Evolutionary conservation across 2,888 invertebrate species (phyloP).

Genomic region (Sinopyrophorus schimmeli): DNA sequence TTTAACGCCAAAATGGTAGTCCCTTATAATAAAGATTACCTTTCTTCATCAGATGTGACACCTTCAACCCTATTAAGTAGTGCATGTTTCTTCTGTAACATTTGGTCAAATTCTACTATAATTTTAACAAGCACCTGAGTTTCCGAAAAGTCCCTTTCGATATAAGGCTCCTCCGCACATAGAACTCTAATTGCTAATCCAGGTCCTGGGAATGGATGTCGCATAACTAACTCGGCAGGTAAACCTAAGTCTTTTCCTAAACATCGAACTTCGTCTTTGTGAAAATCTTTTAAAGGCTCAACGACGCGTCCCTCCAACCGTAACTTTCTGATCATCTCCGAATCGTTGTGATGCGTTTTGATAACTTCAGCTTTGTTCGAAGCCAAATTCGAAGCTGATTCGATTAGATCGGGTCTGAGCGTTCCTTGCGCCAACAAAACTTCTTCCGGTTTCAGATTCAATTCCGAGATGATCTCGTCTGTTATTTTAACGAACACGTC

Average conservation of each 20-base stretch:
- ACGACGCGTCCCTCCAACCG: conserved; percentile 84
- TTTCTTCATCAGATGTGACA: conserved; percentile 75
- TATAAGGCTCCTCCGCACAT: conserved; percentile 93
- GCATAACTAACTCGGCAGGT: conserved; percentile 81
- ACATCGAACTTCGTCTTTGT: conserved; percentile 78
- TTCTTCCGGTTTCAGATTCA: conserved; percentile 89
- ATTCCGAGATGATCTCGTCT: conserved; percentile 83
- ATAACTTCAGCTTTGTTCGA: conserved; percentile 92
- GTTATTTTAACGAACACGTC: conserved; percentile 97
- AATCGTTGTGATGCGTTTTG: conserved; percentile 99
- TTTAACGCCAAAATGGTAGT: neutral
- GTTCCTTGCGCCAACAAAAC: conserved; percentile 95
- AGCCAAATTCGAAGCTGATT: conserved; percentile 85
- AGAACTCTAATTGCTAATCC: conserved; percentile 95
- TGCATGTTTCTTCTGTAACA: conserved; percentile 91
- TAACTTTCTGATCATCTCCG: conserved; percentile 81
- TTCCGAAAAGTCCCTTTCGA: conserved; percentile 94
- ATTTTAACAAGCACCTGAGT: conserved; percentile 94
- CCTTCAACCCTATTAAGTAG: conserved; percentile 83
- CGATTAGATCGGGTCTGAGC: conserved; percentile 95
- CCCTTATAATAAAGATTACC: conserved; percentile 40
- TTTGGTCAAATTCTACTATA: conserved; percentile 90
- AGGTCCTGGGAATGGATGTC: conserved; percentile 99
- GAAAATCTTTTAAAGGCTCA: conserved; percentile 98
- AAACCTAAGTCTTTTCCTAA: conserved; percentile 90